Evolutionary conservation across 2,797 vertebrate genomes (phyloP), one percentile per base, ranked within the genome.

Genomic region (Phyllotis vaccarum): DNA sequence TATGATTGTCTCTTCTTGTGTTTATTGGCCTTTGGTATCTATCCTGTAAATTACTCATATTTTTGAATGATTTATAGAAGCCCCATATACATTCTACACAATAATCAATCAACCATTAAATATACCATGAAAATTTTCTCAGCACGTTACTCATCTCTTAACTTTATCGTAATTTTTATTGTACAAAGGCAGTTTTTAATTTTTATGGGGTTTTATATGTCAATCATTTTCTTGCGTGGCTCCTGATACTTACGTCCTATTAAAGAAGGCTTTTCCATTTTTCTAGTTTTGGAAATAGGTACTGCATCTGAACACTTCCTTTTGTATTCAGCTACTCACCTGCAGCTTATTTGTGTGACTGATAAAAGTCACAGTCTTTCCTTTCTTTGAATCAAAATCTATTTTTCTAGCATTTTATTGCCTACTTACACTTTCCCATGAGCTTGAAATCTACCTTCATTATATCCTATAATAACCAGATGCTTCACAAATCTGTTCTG

Each of bases 21-120:
- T 90, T 96, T 91, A 86, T 86, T 94, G 46, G 58, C 49, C 66
- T 86, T 86, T 93, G 87, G 56, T 21, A 89, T 74, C 86, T 93
- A 62, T 89, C 66, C 64, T 95, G 1, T 74, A 90, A 96, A 90
- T 49, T 96, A 7, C 37, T 49, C 29, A 21, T 90, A 90, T 93
- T 96, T 96, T 93, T 90, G 49, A 96, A 91, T 85, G 87, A 93
- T 81, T 95, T 96, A 83, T 31, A 74, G 58, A 95, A 76, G 27
- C 43, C 86, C 31, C 83, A 27, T 60, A 72, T 68, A 91, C 13
- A 86, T 79, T 75, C 62, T 49, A 96, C 76, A 94, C 37, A 93
- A 96, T 80, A 94, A 91, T 80, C 75, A 90, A 78, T 83, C 93
- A 95, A 22, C 75, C 85, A 81, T 95, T 97, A 96, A 96, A 95